These are phyloP conservation scores for Metalampra italica DNA, from an alignment of 2,888 invertebrate genomes.

Conservation along the genomic window DNA sequence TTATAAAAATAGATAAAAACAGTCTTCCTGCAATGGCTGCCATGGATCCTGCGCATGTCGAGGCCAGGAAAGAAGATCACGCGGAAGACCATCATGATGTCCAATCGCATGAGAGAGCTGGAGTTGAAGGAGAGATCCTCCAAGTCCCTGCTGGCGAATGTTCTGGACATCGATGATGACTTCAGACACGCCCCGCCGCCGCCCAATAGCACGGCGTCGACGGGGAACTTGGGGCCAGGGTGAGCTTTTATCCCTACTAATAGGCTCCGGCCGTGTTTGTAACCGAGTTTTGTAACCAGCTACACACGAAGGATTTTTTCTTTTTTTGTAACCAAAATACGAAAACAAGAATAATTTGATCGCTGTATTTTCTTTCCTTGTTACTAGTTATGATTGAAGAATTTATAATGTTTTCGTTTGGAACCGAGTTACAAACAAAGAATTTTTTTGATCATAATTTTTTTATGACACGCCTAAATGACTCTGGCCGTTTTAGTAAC, in stretches of 20 bases:
- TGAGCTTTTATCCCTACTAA: slow-evolving; percentile 59
- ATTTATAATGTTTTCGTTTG: too few relatives aligned
- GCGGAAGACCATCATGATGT: slow-evolving; percentile 92
- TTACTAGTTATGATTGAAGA: too few relatives aligned
- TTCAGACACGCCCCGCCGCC: slow-evolving; percentile 88
- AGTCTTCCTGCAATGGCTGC: slow-evolving; percentile 98
- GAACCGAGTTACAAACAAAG: too few relatives aligned
- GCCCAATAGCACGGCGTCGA: slow-evolving; percentile 78
- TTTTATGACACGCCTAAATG: too few relatives aligned
- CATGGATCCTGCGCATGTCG: slow-evolving; percentile 97
- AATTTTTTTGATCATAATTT: too few relatives aligned
- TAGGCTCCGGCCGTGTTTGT: too few relatives aligned
- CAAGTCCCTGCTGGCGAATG: slow-evolving; percentile 95
- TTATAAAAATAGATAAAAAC: slow-evolving; percentile 86
- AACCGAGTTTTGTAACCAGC: too few relatives aligned
- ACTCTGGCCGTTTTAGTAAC: too few relatives aligned
- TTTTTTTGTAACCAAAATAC: too few relatives aligned
- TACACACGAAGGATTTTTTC: too few relatives aligned
- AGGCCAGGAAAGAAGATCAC: slow-evolving; percentile 97
- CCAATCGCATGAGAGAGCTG: slow-evolving; percentile 93
- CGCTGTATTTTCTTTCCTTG: too few relatives aligned
- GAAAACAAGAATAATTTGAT: too few relatives aligned
- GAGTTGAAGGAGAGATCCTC: slow-evolving; percentile 96
- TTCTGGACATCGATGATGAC: slow-evolving; percentile 97
- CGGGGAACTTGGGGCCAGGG: slow-evolving; percentile 82